Conservation (phyloP, 2,113 vertebrate species). For the Oophaga pumilio region DNA sequence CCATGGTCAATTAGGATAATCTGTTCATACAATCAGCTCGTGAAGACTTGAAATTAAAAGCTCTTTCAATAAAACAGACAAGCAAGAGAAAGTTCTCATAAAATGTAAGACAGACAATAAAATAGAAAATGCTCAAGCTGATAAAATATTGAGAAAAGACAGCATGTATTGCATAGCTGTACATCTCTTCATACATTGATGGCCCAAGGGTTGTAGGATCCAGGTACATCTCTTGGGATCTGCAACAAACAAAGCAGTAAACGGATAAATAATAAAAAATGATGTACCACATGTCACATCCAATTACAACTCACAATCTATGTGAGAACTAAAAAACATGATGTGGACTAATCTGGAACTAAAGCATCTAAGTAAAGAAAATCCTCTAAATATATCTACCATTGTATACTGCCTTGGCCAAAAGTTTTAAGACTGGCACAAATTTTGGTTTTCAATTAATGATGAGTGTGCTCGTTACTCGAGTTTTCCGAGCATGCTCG, state of each 20-base stretch:
- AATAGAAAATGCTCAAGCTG: background rate
- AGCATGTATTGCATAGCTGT: background rate
- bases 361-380: too few relatives aligned
- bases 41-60: background rate
- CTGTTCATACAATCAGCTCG: background rate
- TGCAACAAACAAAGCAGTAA: constrained; percentile 57
- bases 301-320: too few relatives aligned
- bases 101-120: background rate
- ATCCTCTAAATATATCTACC: too few relatives aligned
- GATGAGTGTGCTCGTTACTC: too few relatives aligned
- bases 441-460: too few relatives aligned
- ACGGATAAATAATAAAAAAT: background rate
- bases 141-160: background rate
- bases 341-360: too few relatives aligned
- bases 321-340: too few relatives aligned
- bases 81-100: background rate
- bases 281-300: too few relatives aligned
- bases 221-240: constrained; percentile 57
- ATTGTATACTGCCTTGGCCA: too few relatives aligned
- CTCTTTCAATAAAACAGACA: background rate
- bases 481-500: too few relatives aligned
- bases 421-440: too few relatives aligned
- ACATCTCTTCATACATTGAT: constrained; percentile 8
- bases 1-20: background rate
- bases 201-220: constrained; percentile 34